A percentile compares a stretch with the other conserved stretches of the same genome.
These are phyloP conservation scores for Sinocyclocheilus anophthalmus DNA, from an alignment of 2,113 vertebrate genomes.

Conservation along the genomic window DNA sequence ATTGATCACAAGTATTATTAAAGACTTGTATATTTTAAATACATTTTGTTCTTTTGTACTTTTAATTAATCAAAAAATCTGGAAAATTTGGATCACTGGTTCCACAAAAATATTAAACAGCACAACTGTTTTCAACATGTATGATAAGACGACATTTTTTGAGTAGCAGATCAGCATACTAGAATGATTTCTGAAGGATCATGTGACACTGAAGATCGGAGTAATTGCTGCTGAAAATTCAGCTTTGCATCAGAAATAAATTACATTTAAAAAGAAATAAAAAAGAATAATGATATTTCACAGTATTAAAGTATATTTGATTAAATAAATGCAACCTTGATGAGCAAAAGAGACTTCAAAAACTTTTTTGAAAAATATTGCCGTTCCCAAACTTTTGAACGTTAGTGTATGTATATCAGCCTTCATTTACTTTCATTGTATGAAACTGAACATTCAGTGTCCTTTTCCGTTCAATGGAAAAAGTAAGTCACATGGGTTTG, in stretches of 20 bases:
- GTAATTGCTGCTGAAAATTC: neutral
- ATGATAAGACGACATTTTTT: neutral
- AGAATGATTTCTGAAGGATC: neutral
- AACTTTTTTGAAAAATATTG: neutral
- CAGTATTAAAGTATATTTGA: neutral
- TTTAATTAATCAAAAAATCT: neutral
- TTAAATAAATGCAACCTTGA: neutral
- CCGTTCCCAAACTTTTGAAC: neutral
- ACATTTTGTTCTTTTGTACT: neutral
- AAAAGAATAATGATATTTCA: neutral
- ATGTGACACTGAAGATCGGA: neutral
- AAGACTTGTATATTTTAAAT: neutral
- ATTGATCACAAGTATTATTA: neutral
- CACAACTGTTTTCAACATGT: neutral
- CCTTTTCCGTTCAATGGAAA: neutral
- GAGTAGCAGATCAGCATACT: neutral
- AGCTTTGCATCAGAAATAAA: neutral
- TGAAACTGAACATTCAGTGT: neutral
- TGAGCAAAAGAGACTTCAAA: neutral
- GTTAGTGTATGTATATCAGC: neutral
- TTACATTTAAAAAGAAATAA: neutral
- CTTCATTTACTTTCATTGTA: neutral
- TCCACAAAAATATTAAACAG: neutral
- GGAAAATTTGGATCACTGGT: neutral
- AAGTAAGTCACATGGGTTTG: neutral